phyloP scores from a whole-genome alignment of 2,888 invertebrate genomes.

The Pinctada fucata region DNA sequence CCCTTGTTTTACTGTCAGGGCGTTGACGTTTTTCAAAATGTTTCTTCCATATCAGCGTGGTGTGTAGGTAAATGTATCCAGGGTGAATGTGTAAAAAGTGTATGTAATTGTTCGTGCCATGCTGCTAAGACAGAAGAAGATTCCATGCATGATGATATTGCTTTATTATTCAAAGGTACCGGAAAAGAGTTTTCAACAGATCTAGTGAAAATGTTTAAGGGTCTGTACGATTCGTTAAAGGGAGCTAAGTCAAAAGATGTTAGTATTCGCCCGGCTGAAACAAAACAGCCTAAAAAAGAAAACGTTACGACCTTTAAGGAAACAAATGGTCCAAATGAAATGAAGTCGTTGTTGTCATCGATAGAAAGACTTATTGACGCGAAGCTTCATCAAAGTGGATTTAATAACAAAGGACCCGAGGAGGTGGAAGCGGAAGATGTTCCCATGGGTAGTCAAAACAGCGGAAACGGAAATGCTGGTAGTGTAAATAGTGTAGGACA shows the following conservation, averaged over 20 bases:
- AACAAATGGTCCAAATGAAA: conserved; percentile 2
- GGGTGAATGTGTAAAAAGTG: conserved; percentile 42
- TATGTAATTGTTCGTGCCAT: conserved; percentile 45
- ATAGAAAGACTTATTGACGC: conserved; percentile 31
- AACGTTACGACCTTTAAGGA: background rate
- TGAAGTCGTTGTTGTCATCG: conserved; percentile 20
- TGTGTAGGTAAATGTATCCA: conserved; percentile 47
- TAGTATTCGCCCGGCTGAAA: background rate
- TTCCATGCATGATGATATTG: background rate
- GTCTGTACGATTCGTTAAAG: conserved; percentile 18
- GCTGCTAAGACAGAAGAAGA: background rate
- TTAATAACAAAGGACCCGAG: background rate
- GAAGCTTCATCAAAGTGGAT: conserved; percentile 3
- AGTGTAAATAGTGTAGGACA: background rate
- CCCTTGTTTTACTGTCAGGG: conserved; percentile 42
- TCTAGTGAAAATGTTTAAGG: background rate
- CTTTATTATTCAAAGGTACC: background rate
- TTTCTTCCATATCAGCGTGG: conserved; percentile 45
- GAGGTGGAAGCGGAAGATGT: conserved; percentile 12
- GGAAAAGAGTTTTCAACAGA: background rate
- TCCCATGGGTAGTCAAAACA: background rate
- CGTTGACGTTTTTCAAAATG: conserved; percentile 36
- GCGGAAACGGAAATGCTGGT: background rate
- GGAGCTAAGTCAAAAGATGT: background rate
- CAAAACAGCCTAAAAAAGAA: background rate